phyloP scores from a whole-genome alignment of 2,113 vertebrate species.

The Girardinichthys multiradiatus region DNA sequence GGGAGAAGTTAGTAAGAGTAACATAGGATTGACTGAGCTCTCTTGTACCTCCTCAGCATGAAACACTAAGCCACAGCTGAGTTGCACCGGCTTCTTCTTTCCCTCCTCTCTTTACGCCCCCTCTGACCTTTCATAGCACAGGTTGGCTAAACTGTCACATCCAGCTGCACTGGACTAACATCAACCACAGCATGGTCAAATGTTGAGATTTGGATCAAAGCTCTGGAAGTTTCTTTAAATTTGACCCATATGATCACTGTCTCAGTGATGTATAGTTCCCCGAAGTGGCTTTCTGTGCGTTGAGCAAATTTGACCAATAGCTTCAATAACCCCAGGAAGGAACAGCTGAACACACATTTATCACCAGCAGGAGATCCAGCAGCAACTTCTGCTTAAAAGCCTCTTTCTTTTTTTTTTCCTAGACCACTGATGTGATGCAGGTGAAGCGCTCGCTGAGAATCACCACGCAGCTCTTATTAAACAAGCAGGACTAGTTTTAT shows the following conservation, averaged over 20 bases:
- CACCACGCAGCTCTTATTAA: rapidly evolving
- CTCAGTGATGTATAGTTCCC: background rate
- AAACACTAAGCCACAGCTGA: conserved; percentile 62
- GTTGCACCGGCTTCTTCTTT: conserved; percentile 41
- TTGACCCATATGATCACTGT: background rate
- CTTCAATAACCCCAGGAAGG: too few relatives aligned
- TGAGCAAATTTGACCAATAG: too few relatives aligned
- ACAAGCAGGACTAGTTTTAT: background rate
- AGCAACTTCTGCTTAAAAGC: background rate
- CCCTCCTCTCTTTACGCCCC: conserved; percentile 13
- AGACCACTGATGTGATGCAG: background rate
- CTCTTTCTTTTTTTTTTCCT: too few relatives aligned
- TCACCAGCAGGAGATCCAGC: background rate
- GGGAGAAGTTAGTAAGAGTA: conserved; percentile 9
- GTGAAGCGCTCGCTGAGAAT: too few relatives aligned
- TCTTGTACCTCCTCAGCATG: conserved; percentile 36
- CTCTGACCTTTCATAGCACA: background rate
- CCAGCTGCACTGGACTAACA: conserved; percentile 26
- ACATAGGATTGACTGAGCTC: conserved; percentile 27
- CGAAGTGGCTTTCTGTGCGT: background rate
- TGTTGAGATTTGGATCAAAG: background rate
- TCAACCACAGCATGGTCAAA: background rate
- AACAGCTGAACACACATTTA: background rate
- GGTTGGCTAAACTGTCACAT: conserved; percentile 1
- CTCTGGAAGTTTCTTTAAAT: conserved; percentile 19